Evolutionary conservation across 2,113 vertebrate species (phyloP).

Genomic region (Pachycephala philippinensis): DNA sequence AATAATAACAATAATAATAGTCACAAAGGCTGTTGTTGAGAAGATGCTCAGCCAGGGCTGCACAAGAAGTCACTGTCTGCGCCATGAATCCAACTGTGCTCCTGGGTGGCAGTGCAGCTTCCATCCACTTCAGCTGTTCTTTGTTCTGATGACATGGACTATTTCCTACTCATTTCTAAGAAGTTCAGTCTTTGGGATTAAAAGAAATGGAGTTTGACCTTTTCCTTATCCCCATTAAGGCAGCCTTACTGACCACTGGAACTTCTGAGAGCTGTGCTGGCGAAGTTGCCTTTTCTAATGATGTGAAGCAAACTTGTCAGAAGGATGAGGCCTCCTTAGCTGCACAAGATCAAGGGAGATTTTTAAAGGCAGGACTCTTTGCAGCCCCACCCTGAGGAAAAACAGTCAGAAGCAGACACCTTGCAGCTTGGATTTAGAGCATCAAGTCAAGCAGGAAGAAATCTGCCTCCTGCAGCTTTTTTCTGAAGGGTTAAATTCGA

Average conservation of each 20-base stretch:
- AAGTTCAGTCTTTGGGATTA: background rate
- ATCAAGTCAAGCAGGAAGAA: rapidly evolving
- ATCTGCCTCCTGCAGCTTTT: background rate
- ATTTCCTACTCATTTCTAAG: background rate
- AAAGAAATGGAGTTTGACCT: background rate
- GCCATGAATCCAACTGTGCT: background rate
- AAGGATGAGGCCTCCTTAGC: background rate
- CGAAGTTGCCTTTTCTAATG: background rate
- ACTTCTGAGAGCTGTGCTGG: background rate
- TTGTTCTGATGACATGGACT: background rate
- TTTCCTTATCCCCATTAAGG: background rate
- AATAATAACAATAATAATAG: background rate
- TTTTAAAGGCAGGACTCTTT: background rate
- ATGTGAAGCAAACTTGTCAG: background rate
- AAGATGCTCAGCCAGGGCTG: background rate
- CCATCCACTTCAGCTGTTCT: background rate
- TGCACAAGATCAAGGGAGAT: background rate
- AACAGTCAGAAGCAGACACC: background rate
- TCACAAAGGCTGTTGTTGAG: background rate
- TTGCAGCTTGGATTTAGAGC: background rate
- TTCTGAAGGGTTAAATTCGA: background rate
- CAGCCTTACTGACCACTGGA: background rate
- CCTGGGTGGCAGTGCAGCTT: background rate
- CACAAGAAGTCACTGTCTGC: background rate
- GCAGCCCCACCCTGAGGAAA: background rate